A percentile compares a stretch with the other conserved stretches of the same genome.
Conservation (phyloP, 2,797 vertebrate species). For the Loris lydekkerianus region DNA sequence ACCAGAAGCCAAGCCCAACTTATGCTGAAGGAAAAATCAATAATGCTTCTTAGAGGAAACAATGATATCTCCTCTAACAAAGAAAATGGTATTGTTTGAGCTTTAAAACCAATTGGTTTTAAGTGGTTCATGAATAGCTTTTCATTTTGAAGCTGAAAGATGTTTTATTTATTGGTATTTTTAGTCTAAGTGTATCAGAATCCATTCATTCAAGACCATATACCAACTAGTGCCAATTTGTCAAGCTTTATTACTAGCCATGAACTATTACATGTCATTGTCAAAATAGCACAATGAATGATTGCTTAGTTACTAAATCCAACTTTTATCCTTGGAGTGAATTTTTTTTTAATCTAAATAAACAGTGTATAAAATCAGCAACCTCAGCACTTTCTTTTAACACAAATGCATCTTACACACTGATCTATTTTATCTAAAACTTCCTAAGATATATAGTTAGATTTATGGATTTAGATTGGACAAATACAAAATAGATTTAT, state of each 20-base stretch:
- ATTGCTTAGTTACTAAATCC: slow-evolving; percentile 42
- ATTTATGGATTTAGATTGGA: slow-evolving; percentile 24
- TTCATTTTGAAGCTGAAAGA: slow-evolving; percentile 34
- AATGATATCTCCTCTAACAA: neutral
- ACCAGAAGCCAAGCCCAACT: neutral
- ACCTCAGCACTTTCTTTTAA: slow-evolving; percentile 59
- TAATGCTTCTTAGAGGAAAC: neutral
- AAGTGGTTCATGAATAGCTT: neutral
- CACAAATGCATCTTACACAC: neutral
- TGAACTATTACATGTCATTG: neutral
- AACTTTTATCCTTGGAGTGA: neutral
- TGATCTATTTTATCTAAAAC: slow-evolving; percentile 29
- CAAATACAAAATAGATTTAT: neutral
- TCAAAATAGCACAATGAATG: neutral
- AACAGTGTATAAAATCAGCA: neutral
- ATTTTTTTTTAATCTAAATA: slow-evolving; percentile 33
- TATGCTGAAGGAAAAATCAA: neutral
- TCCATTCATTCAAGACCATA: neutral
- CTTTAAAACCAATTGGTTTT: neutral
- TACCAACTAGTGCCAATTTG: neutral
- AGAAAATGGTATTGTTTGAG: slow-evolving; percentile 13
- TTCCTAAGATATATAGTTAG: neutral
- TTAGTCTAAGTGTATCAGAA: slow-evolving; percentile 16
- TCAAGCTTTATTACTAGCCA: slow-evolving; percentile 4
- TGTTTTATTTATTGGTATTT: slow-evolving; percentile 43